Evolutionary conservation across 2,797 vertebrate species (phyloP).

Genomic region (Hybognathus amarus): DNA sequence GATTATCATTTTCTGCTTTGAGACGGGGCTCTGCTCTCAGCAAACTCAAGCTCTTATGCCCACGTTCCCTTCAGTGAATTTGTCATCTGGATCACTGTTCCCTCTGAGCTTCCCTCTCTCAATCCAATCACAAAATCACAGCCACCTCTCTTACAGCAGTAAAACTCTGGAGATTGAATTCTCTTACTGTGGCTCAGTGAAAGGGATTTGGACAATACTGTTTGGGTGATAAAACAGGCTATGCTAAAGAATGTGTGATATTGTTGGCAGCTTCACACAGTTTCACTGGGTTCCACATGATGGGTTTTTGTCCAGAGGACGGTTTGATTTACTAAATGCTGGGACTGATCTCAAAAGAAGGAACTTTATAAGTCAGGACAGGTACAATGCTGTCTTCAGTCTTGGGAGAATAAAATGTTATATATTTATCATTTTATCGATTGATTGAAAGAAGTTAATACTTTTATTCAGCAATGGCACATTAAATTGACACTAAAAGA

Average conservation of each 20-base stretch:
- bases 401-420: neutral
- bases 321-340: neutral
- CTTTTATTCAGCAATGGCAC: neutral
- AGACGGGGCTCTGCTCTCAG: neutral
- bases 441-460: neutral
- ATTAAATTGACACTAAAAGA: neutral
- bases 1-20: slow-evolving; percentile 11
- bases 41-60: neutral
- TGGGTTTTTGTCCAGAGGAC: neutral
- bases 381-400: no score
- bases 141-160: neutral
- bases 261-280: neutral
- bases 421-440: neutral
- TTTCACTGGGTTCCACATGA: neutral
- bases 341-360: neutral
- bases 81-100: slow-evolving; percentile 13
- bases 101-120: slow-evolving; percentile 3
- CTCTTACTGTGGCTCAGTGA: slow-evolving; percentile 14
- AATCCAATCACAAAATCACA: slow-evolving; percentile 3
- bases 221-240: neutral
- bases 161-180: slow-evolving; percentile 37
- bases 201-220: neutral
- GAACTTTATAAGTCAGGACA: neutral
- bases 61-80: neutral
- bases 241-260: neutral